phyloP scores from a whole-genome alignment of 1,140 invertebrate genomes.

The Drosophila willistoni region DNA sequence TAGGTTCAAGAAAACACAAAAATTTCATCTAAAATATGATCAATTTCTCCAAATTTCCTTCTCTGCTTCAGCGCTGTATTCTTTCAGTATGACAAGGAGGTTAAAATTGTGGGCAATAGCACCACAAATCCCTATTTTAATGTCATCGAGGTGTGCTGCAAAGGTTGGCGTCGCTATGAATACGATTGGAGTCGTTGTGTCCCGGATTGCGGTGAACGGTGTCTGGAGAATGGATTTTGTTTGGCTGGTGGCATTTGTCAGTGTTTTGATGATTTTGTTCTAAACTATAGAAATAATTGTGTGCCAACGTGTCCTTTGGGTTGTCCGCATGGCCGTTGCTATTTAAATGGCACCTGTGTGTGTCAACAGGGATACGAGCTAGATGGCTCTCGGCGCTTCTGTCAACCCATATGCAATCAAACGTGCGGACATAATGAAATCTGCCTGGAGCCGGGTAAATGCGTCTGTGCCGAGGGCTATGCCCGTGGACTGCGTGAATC shows the following conservation, averaged over 20 bases:
- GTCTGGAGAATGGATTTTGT: slow-evolving; percentile 85
- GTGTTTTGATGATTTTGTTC: slow-evolving; percentile 86
- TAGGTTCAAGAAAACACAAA: slow-evolving; percentile 46
- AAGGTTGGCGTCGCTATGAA: slow-evolving; percentile 85
- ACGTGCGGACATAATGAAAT: slow-evolving; percentile 79
- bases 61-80: slow-evolving; percentile 58
- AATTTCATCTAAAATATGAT: too few relatives aligned
- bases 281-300: slow-evolving; percentile 78
- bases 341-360: slow-evolving; percentile 83
- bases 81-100: slow-evolving; percentile 76
- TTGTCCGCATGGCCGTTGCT: slow-evolving; percentile 82
- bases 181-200: slow-evolving; percentile 85
- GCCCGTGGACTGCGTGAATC: slow-evolving; percentile 81
- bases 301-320: slow-evolving; percentile 76
- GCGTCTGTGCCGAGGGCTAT: slow-evolving; percentile 86
- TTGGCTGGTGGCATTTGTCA: slow-evolving; percentile 85
- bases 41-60: too few relatives aligned
- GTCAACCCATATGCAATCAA: slow-evolving; percentile 83
- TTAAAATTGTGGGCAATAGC: slow-evolving; percentile 72
- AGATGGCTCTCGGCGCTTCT: slow-evolving; percentile 84
- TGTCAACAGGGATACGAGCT: slow-evolving; percentile 87
- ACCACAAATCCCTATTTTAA: slow-evolving; percentile 54
- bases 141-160: slow-evolving; percentile 86
- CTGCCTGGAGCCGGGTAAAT: slow-evolving; percentile 86
- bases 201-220: slow-evolving; percentile 85